Base-by-base conservation (phyloP, 2,797 vertebrate genomes). In the Sparidentex hasta region DNA sequence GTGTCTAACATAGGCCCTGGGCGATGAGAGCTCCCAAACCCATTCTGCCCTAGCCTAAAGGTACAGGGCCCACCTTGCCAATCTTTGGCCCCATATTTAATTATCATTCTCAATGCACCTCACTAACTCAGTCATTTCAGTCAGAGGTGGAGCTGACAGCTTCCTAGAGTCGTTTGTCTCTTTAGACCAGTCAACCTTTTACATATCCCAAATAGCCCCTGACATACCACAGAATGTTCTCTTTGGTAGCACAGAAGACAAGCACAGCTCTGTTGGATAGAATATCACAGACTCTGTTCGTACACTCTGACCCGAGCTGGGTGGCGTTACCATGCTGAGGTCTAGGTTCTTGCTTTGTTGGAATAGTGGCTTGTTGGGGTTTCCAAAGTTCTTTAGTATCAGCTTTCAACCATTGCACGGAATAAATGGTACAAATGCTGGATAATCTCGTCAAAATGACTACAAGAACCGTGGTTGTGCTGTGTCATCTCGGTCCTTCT, bases 41-140 rank as follows among this genome's bases (percentile, higher is more conserved):
- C 89, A 84, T 90, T 92, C 86, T 91, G 55, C 71, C 79, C 52
- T 90, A 86, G 90, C 93, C 94, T 93, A 48, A 83, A 93, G 94
- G 92, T 93, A 87, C 88, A 93, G 82, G 88, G 86, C 82, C 90
- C 87, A 93, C 89, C 87, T 82, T 87, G 75, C 80, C 82, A 85
- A 86, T 92, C 57, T 84, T 85, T 85, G 84, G 85, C 84, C 80
- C 73, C 83, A 90, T 93, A 93, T 95, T 92, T 89, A 90, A 95
- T 96, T 94, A 92, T 88, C 83, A 88, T 91, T 86, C 81, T 83
- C 88, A 91, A 38, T 90, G 83, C 85, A 77, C 74, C 77, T 84
- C 88, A 80, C 63, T 90, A 86, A 91, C 74, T 90, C 74, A 76
- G 76, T 87, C 81, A 79, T 87, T 87, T 78, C 76, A 87, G 74